Evolutionary conservation across 2,113 vertebrate genomes (phyloP).

Genomic region (Marmota monax): DNA sequence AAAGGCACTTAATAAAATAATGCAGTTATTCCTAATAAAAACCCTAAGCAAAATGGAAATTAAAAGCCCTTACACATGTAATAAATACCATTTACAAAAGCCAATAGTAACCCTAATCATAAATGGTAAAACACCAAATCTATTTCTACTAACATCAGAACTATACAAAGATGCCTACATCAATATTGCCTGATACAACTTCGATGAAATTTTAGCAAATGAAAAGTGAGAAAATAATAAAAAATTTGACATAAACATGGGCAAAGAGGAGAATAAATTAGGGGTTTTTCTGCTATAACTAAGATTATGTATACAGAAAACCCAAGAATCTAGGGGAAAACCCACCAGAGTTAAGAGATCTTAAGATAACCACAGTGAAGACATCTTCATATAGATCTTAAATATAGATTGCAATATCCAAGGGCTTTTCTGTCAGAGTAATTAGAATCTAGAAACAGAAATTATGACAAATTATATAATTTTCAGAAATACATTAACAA

Average conservation of each 20-base stretch:
- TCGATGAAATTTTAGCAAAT: not conserved
- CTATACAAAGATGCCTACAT: not conserved
- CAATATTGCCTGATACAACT: constrained; percentile 1
- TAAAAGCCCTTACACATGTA: not conserved
- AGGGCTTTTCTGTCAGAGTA: not conserved
- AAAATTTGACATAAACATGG: not conserved
- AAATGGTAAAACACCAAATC: not conserved
- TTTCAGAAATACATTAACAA: constrained; percentile 39
- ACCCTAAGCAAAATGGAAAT: not conserved
- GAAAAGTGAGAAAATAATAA: constrained; percentile 25
- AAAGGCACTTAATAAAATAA: not conserved
- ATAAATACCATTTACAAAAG: constrained; percentile 54
- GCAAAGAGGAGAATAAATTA: not conserved
- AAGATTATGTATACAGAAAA: not conserved
- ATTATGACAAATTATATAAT: not conserved
- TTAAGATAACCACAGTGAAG: not conserved
- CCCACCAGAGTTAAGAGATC: not conserved
- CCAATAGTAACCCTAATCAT: not conserved
- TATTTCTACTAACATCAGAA: not conserved
- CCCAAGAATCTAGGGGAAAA: not conserved
- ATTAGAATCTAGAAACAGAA: constrained; percentile 38
- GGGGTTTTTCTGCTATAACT: not conserved
- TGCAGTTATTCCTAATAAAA: not conserved
- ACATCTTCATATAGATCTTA: not conserved
- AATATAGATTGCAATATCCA: not conserved